Percentiles rank a stretch among this genome's conserved stretches.
phyloP scores from a whole-genome alignment of 2,797 vertebrate genomes.

The Cyprinella venusta region DNA sequence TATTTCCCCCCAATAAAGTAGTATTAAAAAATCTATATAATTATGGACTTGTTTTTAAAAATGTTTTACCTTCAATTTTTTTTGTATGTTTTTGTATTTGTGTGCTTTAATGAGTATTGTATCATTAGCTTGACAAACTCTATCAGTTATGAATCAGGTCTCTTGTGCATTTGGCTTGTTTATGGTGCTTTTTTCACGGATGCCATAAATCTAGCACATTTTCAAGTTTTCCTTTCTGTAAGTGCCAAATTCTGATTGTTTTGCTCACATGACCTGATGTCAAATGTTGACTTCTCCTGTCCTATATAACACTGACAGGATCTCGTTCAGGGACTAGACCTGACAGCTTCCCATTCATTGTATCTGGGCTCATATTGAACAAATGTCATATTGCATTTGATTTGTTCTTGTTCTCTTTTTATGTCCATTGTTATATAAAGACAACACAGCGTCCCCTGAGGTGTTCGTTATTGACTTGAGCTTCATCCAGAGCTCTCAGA shows the following conservation, averaged over 20 bases:
- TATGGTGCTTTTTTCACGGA: background rate
- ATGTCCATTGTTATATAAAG: background rate
- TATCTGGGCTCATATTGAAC: background rate
- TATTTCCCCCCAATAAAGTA: background rate
- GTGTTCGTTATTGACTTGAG: constrained; percentile 9
- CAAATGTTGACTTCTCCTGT: background rate
- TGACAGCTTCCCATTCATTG: background rate
- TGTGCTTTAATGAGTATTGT: background rate
- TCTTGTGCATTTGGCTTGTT: background rate
- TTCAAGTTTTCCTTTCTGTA: background rate
- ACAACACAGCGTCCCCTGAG: background rate
- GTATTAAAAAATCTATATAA: background rate
- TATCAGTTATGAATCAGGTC: background rate
- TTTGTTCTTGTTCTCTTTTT: background rate
- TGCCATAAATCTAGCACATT: background rate
- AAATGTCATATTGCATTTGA: background rate
- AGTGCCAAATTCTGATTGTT: background rate
- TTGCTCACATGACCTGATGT: background rate
- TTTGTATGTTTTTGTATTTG: background rate
- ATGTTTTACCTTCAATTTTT: background rate
- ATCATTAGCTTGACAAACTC: background rate
- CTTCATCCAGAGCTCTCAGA: too few species aligned
- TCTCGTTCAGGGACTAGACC: too few species aligned
- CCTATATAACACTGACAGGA: background rate
- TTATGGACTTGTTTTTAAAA: background rate